Evolutionary conservation across 2,113 vertebrate genomes (phyloP).

Genomic region (Tragelaphus strepsiceros): DNA sequence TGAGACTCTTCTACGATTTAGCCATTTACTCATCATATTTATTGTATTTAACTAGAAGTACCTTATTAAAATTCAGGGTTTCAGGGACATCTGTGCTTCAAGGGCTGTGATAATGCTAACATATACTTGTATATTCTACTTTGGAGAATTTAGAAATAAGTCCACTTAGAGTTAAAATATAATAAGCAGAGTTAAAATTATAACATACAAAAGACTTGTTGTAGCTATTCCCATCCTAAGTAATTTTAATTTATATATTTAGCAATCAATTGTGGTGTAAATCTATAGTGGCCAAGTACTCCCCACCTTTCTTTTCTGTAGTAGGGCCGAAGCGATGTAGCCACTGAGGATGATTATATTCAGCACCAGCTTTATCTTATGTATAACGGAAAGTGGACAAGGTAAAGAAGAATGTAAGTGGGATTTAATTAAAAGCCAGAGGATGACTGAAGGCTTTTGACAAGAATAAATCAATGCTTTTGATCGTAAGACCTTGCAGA

Average conservation of each 20-base stretch:
- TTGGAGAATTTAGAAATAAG: neutral
- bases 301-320: neutral
- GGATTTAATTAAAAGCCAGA: constrained; percentile 69
- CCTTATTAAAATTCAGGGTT: neutral
- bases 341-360: neutral
- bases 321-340: neutral
- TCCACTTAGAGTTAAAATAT: neutral
- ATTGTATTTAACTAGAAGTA: neutral
- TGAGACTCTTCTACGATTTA: neutral
- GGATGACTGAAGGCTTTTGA: constrained; percentile 45
- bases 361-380: constrained; percentile 47
- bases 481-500: constrained; percentile 64
- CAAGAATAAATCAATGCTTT: constrained; percentile 74
- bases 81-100: neutral
- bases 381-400: constrained; percentile 39
- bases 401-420: constrained; percentile 39
- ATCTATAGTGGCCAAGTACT: neutral
- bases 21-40: neutral
- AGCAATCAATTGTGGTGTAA: neutral
- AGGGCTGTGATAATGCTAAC: neutral
- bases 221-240: neutral
- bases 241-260: neutral
- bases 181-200: neutral
- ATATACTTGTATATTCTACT: neutral
- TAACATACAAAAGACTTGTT: neutral